These are phyloP conservation scores for Catharus ustulatus DNA, from an alignment of 2,797 vertebrate species.

Conservation along the genomic window DNA sequence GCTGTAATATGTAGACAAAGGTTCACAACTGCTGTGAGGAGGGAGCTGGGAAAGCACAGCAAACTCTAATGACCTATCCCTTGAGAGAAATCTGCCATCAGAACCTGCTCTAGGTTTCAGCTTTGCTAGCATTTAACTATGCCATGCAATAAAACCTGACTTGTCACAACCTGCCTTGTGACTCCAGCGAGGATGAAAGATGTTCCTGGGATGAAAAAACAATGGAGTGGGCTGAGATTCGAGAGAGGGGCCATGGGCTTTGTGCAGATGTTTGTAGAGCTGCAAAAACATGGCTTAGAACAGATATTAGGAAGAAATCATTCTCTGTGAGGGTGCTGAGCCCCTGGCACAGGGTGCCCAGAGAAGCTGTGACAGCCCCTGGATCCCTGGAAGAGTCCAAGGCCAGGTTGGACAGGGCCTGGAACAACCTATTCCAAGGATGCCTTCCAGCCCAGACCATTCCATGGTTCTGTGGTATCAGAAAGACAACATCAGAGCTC, in stretches of 20 bases:
- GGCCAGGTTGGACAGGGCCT: fast-evolving
- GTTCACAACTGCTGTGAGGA: fast-evolving
- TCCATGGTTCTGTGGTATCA: too few species aligned
- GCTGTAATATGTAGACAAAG: not conserved
- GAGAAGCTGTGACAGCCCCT: not conserved
- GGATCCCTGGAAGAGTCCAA: not conserved
- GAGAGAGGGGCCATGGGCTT: not conserved
- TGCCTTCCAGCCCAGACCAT: not conserved
- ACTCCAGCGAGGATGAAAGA: not conserved
- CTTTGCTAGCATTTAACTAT: fast-evolving
- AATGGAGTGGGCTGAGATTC: not conserved
- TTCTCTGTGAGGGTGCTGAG: fast-evolving
- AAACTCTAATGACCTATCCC: not conserved
- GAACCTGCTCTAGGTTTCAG: not conserved
- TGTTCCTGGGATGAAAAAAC: not conserved
- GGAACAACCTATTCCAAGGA: not conserved
- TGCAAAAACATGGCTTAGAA: not conserved
- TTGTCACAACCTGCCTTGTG: not conserved
- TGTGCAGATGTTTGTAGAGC: not conserved
- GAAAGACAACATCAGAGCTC: not conserved
- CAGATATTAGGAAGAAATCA: not conserved
- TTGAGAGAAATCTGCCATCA: not conserved
- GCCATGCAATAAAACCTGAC: not conserved
- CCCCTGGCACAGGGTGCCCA: not conserved
- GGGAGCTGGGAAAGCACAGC: not conserved